These are phyloP conservation scores for Hymenochirus boettgeri DNA, from an alignment of 2,113 vertebrate genomes.

Conservation along the genomic window DNA sequence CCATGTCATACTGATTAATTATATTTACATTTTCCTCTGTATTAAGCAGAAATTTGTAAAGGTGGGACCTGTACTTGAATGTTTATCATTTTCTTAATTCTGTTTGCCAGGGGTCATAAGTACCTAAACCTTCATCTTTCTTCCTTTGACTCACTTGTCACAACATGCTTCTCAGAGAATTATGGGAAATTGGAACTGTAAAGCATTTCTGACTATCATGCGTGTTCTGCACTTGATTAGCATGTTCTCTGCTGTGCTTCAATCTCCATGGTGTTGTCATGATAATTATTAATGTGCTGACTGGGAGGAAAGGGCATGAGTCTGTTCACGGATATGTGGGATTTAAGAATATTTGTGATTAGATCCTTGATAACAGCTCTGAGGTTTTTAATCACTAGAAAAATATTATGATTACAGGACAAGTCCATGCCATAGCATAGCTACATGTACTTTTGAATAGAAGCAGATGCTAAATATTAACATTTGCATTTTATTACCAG, in stretches of 20 bases:
- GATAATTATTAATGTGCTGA: constrained; percentile 12
- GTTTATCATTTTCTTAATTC: constrained; percentile 5
- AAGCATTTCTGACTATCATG: constrained; percentile 1
- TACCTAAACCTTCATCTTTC: not conserved
- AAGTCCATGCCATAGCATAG: not conserved
- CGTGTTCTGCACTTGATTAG: constrained; percentile 21
- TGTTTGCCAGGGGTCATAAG: not conserved
- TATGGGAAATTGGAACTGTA: constrained; percentile 1
- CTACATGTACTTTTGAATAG: not conserved
- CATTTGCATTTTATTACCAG: no score
- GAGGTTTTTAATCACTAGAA: not conserved
- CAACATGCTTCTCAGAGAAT: not conserved
- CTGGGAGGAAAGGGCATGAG: constrained; percentile 6
- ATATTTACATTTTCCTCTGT: not conserved
- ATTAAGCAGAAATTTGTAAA: not conserved
- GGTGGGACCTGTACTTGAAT: not conserved
- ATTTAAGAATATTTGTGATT: not conserved
- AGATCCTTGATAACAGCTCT: not conserved
- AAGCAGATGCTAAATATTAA: not conserved
- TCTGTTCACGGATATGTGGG: not conserved
- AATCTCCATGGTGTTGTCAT: constrained; percentile 28
- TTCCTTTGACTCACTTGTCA: constrained; percentile 1
- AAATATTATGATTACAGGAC: not conserved
- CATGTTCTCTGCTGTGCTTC: constrained; percentile 32
- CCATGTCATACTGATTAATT: constrained; percentile 10